Evolutionary conservation across 2,113 vertebrate species (phyloP).

Genomic region (Xiphophorus hellerii): DNA sequence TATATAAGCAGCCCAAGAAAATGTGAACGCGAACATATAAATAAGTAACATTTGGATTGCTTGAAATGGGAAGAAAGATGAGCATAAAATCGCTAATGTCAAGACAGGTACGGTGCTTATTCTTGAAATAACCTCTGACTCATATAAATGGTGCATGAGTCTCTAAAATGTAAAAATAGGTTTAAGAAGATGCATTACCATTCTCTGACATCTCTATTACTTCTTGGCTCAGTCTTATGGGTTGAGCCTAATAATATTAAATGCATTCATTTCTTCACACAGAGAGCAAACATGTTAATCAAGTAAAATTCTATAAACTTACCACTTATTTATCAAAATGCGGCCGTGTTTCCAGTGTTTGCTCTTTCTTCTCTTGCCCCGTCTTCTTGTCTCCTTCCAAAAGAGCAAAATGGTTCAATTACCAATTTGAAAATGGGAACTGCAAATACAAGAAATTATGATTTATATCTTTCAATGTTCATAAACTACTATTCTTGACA

Average conservation of each 20-base stretch:
- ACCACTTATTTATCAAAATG: slow-evolving; percentile 8
- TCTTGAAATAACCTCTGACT: background rate
- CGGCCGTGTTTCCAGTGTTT: background rate
- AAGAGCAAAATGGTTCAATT: slow-evolving; percentile 29
- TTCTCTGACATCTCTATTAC: too few relatives aligned
- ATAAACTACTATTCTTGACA: slow-evolving; percentile 1
- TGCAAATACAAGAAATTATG: slow-evolving; percentile 14
- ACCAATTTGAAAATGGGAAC: slow-evolving; percentile 27
- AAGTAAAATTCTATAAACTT: slow-evolving; percentile 6
- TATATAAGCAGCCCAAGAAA: background rate
- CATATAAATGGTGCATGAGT: background rate
- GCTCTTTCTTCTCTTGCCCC: slow-evolving; percentile 27
- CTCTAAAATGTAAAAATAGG: background rate
- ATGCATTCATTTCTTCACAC: background rate
- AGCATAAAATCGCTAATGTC: background rate
- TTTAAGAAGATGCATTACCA: background rate
- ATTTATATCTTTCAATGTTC: background rate
- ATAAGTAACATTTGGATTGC: background rate
- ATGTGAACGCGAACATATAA: background rate
- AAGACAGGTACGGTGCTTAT: background rate
- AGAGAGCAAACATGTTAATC: background rate
- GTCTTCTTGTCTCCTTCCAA: slow-evolving; percentile 16
- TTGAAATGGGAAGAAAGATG: background rate
- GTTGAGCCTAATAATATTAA: background rate
- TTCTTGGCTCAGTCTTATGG: background rate